Percentiles rank a stretch among this genome's conserved stretches.
Conservation (phyloP, 2,888 invertebrate species). For the Melieria picta region DNA sequence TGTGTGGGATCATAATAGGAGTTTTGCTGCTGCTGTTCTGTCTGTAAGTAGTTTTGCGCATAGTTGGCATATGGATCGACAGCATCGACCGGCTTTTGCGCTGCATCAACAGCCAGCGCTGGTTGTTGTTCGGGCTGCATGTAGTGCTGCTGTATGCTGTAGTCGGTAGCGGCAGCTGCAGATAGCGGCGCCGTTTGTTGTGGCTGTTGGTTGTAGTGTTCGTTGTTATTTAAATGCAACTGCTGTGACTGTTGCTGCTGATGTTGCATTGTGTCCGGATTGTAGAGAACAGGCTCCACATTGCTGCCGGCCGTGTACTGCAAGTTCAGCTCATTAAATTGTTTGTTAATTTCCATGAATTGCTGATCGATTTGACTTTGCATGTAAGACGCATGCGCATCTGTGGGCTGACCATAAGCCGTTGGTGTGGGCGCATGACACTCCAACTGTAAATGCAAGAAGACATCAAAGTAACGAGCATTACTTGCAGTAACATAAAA, state of each 20-base stretch:
- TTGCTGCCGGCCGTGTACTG: slow-evolving; percentile 53
- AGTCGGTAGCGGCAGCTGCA: slow-evolving; percentile 29
- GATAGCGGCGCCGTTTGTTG: slow-evolving; percentile 44
- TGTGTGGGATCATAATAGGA: slow-evolving; percentile 31
- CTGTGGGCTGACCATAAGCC: slow-evolving; percentile 10
- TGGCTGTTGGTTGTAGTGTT: slow-evolving; percentile 37
- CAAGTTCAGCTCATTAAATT: slow-evolving; percentile 63
- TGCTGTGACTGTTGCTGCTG: slow-evolving; percentile 26
- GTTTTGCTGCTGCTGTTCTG: slow-evolving; percentile 39
- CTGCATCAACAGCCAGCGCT: slow-evolving; percentile 25
- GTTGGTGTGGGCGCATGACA: slow-evolving; percentile 12
- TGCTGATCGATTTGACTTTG: slow-evolving; percentile 61
- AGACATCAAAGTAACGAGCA: slow-evolving; percentile 36
- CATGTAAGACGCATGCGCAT: neutral
- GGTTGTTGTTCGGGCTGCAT: slow-evolving; percentile 36
- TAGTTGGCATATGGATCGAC: slow-evolving; percentile 34
- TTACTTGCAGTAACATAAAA: neutral
- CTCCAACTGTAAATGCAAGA: neutral
- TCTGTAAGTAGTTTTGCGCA: slow-evolving; percentile 33
- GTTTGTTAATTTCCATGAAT: slow-evolving; percentile 63
- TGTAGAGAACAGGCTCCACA: slow-evolving; percentile 36
- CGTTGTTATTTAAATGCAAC: slow-evolving; percentile 8
- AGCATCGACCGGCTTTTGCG: slow-evolving; percentile 14
- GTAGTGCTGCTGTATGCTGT: slow-evolving; percentile 38
- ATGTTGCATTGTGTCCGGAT: slow-evolving; percentile 39